Percentiles rank a stretch among this genome's conserved stretches.
These are phyloP conservation scores for Polypedilum pembai DNA, from an alignment of 1,140 invertebrate genomes.

Conservation along the genomic window DNA sequence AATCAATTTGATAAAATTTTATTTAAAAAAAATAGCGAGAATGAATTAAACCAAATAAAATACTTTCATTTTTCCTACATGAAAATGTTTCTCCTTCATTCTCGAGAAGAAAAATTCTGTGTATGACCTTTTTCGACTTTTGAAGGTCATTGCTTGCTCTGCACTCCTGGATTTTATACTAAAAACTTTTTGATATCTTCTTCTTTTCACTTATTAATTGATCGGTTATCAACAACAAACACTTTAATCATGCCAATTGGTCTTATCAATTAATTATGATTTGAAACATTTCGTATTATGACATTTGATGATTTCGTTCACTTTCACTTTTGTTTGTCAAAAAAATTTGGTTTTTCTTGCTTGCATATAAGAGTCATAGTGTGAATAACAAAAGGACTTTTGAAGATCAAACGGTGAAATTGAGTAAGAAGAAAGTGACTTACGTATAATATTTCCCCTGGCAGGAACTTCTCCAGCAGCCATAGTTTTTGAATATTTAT, in stretches of 20 bases:
- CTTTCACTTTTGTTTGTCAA: no score
- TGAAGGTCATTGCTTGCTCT: neutral
- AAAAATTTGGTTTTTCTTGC: no score
- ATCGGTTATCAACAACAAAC: neutral
- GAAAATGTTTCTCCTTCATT: neutral
- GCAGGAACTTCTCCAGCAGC: conserved; percentile 3
- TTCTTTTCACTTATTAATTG: neutral
- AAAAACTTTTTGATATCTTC: neutral
- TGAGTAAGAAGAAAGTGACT: neutral
- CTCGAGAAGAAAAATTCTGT: neutral
- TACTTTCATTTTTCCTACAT: neutral
- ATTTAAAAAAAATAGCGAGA: no score
- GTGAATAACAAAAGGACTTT: conserved; percentile 5
- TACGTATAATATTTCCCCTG: conserved; percentile 6
- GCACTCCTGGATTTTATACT: neutral
- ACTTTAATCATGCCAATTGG: neutral
- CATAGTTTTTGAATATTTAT: neutral
- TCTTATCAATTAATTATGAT: neutral
- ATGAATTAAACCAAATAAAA: no score
- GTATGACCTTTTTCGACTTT: conserved; percentile 6
- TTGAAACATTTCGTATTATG: neutral
- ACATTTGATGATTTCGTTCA: no score
- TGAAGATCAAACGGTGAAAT: neutral
- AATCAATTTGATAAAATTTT: neutral
- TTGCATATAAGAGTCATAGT: no score